These are phyloP conservation scores for Staurois parvus DNA, from an alignment of 2,797 vertebrate species.

Conservation along the genomic window DNA sequence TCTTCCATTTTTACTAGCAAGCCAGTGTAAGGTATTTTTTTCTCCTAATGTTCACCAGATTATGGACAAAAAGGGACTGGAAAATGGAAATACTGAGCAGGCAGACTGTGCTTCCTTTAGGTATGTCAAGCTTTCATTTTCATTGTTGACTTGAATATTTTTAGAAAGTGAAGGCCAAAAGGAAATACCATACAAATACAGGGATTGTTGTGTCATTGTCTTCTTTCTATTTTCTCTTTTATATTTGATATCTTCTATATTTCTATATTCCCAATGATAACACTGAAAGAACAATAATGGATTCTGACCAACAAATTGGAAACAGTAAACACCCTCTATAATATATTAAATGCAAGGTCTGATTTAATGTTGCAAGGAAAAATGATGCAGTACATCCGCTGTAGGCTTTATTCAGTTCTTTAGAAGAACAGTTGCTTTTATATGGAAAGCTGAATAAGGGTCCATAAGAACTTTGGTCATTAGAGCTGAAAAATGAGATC, in stretches of 20 bases:
- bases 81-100: too few relatives aligned
- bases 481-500: not conserved
- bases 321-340: not conserved
- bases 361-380: not conserved
- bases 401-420: not conserved
- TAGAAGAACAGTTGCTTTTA: slow-evolving; percentile 1
- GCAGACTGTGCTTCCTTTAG: too few relatives aligned
- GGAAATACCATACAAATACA: too few relatives aligned
- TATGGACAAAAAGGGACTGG: too few relatives aligned
- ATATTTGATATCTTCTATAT: not conserved
- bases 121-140: too few relatives aligned
- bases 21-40: too few relatives aligned
- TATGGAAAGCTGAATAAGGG: slow-evolving; percentile 7
- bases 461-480: slow-evolving; percentile 6
- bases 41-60: too few relatives aligned
- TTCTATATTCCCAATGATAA: not conserved
- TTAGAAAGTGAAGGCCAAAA: too few relatives aligned
- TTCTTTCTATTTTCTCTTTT: too few relatives aligned
- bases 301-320: not conserved
- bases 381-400: not conserved
- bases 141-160: too few relatives aligned
- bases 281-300: not conserved
- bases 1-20: too few relatives aligned
- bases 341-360: not conserved
- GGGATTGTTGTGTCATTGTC: too few relatives aligned